These are phyloP conservation scores for Oenanthe melanoleuca DNA, from an alignment of 2,113 vertebrate genomes.

Conservation along the genomic window DNA sequence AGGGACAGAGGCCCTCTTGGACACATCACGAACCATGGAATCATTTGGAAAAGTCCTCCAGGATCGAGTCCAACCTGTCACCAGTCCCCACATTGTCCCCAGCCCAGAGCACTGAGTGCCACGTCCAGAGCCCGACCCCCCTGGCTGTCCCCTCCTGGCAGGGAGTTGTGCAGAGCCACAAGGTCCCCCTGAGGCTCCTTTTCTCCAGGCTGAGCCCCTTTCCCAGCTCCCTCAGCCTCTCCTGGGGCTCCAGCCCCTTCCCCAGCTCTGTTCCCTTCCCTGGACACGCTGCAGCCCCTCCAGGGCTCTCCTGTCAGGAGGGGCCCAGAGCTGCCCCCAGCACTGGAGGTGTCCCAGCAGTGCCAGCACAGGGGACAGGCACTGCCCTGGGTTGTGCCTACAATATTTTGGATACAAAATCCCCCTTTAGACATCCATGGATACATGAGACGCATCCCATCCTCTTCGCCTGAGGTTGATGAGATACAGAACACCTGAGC, in stretches of 20 bases:
- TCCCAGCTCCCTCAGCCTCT: neutral
- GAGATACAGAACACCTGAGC: neutral
- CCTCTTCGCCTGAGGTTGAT: accelerated
- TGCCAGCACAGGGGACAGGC: neutral
- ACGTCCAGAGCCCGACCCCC: neutral
- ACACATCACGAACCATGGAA: neutral
- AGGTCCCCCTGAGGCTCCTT: neutral
- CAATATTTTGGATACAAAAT: neutral
- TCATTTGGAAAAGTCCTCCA: neutral
- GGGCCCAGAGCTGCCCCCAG: neutral
- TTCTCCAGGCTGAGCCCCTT: neutral
- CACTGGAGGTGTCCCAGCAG: neutral
- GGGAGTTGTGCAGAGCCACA: neutral
- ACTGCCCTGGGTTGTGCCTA: neutral
- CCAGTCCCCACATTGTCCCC: accelerated
- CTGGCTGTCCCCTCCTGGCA: neutral
- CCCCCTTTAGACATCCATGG: neutral
- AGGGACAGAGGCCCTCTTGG: neutral
- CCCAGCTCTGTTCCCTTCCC: neutral
- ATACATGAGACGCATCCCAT: neutral
- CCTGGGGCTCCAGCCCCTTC: neutral
- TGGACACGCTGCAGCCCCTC: neutral
- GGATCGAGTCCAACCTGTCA: accelerated
- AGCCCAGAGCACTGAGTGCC: neutral
- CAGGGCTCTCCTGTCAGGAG: neutral